A percentile compares a stretch with the other conserved stretches of the same genome.
Conservation (phyloP, 64 coral and sea anemone genomes). For the Catalaphyllia jardinei region DNA sequence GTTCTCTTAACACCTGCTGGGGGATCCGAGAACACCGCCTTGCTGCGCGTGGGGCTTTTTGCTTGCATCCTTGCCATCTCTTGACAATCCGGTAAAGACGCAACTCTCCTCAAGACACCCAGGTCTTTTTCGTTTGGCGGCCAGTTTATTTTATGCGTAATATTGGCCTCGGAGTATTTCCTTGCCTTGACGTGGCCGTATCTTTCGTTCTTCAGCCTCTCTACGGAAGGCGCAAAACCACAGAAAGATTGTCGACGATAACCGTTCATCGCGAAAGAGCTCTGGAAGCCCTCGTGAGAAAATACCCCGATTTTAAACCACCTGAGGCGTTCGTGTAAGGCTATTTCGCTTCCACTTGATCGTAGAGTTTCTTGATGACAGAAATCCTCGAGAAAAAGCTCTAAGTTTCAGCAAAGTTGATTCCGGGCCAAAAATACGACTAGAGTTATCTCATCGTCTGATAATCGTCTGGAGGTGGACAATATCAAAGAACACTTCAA, state of each 20-base stretch:
- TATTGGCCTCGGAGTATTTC: slow-evolving; percentile 55
- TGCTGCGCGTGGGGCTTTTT: background rate
- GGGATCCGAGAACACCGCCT: slow-evolving; percentile 7
- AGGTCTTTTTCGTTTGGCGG: background rate
- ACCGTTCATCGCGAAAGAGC: background rate
- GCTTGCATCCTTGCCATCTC: slow-evolving; percentile 57
- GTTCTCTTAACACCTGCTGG: slow-evolving; percentile 43
- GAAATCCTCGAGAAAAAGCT: slow-evolving; percentile 27
- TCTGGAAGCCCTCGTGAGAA: background rate
- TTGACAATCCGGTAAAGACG: slow-evolving; percentile 80
- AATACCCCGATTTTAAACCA: background rate
- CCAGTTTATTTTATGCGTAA: slow-evolving; percentile 27
- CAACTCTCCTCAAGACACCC: slow-evolving; percentile 42
- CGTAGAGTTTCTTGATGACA: slow-evolving; percentile 17
- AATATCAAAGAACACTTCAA: slow-evolving; percentile 12
- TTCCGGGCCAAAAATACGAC: background rate
- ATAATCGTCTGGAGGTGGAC: slow-evolving; percentile 26
- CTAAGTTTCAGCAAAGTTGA: background rate
- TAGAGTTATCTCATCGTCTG: slow-evolving; percentile 36
- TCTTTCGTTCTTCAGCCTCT: slow-evolving; percentile 60
- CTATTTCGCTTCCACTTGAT: slow-evolving; percentile 1
- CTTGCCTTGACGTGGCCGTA: slow-evolving; percentile 48
- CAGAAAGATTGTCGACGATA: slow-evolving; percentile 60
- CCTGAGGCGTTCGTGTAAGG: background rate
- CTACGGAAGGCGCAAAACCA: slow-evolving; percentile 58